Evolutionary conservation across 2,113 vertebrate genomes (phyloP).

Genomic region (Pyrgilauda ruficollis): DNA sequence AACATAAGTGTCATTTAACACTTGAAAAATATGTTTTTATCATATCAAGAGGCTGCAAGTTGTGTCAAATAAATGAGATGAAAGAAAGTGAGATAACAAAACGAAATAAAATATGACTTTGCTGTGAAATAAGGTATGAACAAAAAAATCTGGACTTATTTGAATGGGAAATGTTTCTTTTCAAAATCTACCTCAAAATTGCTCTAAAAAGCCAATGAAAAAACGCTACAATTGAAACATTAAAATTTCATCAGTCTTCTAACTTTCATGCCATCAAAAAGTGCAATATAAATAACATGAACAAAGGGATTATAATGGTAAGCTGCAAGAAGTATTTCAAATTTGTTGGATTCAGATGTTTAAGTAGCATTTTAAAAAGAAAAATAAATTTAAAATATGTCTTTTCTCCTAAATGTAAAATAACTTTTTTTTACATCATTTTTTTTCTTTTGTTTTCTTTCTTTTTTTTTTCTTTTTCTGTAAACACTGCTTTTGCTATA

Average conservation of each 20-base stretch:
- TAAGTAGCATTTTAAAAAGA: neutral
- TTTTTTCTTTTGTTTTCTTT: neutral
- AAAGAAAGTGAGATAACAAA: neutral
- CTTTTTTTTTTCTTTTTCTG: neutral
- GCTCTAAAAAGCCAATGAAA: neutral
- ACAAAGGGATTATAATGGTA: neutral
- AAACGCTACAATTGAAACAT: neutral
- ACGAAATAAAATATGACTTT: neutral
- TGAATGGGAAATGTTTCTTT: neutral
- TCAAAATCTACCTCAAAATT: neutral
- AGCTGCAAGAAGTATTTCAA: neutral
- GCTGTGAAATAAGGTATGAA: neutral
- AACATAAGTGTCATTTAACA: neutral
- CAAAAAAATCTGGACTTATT: neutral
- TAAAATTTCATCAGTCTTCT: neutral
- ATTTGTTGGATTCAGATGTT: neutral
- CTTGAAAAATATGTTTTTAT: neutral
- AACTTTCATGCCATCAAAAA: neutral
- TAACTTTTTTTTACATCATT: neutral
- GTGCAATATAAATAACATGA: neutral
- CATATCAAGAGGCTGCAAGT: neutral
- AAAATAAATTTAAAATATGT: neutral
- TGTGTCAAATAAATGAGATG: neutral
- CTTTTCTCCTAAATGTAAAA: neutral
- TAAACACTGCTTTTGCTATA: neutral